phyloP scores from a whole-genome alignment of 2,797 vertebrate genomes.

The Jordanella pulchra region DNA sequence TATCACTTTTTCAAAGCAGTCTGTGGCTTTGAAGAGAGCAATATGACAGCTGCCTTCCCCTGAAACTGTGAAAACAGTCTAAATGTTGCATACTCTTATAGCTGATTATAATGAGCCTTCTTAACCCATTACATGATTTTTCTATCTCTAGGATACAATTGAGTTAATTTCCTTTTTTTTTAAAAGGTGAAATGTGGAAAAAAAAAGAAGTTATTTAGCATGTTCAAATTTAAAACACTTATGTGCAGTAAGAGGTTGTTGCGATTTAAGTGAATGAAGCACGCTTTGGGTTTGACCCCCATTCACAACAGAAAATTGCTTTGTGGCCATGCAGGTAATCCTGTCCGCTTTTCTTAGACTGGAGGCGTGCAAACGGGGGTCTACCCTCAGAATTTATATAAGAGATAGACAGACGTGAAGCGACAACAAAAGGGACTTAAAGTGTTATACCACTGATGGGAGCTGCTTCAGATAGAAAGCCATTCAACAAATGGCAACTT shows the following conservation, averaged over 20 bases:
- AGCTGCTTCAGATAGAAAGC: background rate
- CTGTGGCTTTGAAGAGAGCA: constrained; percentile 10
- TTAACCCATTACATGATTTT: background rate
- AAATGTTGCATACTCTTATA: constrained; percentile 13
- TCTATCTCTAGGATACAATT: background rate
- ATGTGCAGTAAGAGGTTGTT: background rate
- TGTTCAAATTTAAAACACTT: constrained; percentile 1
- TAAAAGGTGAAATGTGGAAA: background rate
- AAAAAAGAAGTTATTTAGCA: background rate
- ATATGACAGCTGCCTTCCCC: constrained; percentile 1
- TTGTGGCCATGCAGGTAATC: constrained; percentile 6
- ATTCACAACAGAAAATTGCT: constrained; percentile 17
- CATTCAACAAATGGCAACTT: background rate
- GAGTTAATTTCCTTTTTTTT: background rate
- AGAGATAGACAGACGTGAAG: background rate
- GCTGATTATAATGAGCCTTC: background rate
- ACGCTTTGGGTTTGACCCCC: constrained; percentile 16
- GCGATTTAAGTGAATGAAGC: constrained; percentile 8
- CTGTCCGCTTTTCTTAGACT: constrained; percentile 4
- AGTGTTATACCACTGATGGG: background rate
- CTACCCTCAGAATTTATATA: background rate
- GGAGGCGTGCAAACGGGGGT: constrained; percentile 1
- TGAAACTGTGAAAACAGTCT: constrained; percentile 18
- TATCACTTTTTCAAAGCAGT: constrained; percentile 5
- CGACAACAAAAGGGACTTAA: constrained; percentile 5